Base-by-base conservation (phyloP, 2,797 vertebrate genomes). In the Paratrypauchen microcephalus region DNA sequence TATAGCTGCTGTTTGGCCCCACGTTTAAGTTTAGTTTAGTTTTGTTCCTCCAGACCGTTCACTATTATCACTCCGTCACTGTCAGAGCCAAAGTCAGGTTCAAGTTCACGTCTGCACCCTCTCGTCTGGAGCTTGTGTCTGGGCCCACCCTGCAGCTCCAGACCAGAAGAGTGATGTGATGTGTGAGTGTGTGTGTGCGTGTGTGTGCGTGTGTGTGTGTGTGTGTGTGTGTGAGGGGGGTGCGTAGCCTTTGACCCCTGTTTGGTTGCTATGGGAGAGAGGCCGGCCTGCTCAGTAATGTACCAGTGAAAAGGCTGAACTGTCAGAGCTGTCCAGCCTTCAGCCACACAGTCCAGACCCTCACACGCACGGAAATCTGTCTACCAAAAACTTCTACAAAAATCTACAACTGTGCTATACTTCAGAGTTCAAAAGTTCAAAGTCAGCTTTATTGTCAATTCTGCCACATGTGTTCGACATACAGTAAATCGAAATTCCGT, bases 261-360 rank as follows among this genome's bases (percentile, higher is more conserved):
- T 61, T 73, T 79, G 83, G 97, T 99, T 98, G 96, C 96, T 95
- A 97, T 94, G 97, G 95, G 94, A 95, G 94, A 92, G 87, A 89
- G 88, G 90, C 88, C 92, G 89, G 91, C 89, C 89, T 78, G 82
- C 92, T 91, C 90, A 97, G 94, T 94, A 95, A 97, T 97, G 96
- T 94, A 82, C 88, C 52, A 79, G 72, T 94, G 94, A 94, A 96
- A 96, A 95, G 95, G 94, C 94, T 92, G 83, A 95, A 94, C 95
- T 97, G 97, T 98, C 96, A 97, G 92, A 93, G 95, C 89, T 94
- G 95, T 96, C 95, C 95, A 93, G 94, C 93, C 41, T 94, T 92
- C 94, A 94, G 84, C 69, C 52, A 56, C 87, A 91, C 64, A 65
- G 74, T 59, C 74, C 0, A 73, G 74, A 58, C 76, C 41, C 83